Conservation (phyloP, 2,113 vertebrate species). For the Gila orcuttii region DNA sequence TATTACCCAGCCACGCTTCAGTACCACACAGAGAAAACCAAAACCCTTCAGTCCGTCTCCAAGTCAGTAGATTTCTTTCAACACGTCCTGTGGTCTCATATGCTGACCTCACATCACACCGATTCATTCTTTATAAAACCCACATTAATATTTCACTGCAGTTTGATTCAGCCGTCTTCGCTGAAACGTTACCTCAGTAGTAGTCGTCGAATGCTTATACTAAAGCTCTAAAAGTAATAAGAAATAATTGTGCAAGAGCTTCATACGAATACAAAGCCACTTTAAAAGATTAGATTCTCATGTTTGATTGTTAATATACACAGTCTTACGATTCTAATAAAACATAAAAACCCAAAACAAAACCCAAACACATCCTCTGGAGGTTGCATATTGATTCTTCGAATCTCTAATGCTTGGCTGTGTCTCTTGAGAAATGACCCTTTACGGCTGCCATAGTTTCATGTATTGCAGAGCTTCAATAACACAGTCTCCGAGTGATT, state of each 20-base stretch:
- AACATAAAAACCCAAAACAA: neutral
- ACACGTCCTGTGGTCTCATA: conserved; percentile 17
- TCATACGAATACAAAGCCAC: conserved; percentile 1
- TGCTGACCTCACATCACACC: conserved; percentile 19
- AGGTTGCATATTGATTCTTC: conserved; percentile 10
- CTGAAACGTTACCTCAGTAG: conserved; percentile 36
- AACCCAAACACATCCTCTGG: conserved; percentile 8
- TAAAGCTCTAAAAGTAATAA: conserved; percentile 17
- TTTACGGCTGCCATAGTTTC: conserved; percentile 27
- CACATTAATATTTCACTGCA: conserved; percentile 46
- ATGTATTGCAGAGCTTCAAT: conserved; percentile 29
- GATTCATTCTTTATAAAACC: conserved; percentile 24
- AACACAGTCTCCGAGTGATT: neutral
- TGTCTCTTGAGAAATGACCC: conserved; percentile 29
- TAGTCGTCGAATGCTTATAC: conserved; percentile 11
- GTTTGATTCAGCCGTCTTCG: conserved; percentile 13
- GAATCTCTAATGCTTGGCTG: neutral
- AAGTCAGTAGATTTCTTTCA: neutral
- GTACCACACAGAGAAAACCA: conserved; percentile 1
- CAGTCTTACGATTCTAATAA: conserved; percentile 15
- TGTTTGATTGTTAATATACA: conserved; percentile 44
- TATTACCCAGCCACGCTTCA: neutral
- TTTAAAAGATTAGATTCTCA: conserved; percentile 22
- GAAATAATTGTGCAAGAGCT: conserved; percentile 37
- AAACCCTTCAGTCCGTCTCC: conserved; percentile 1